Percentiles rank a stretch among this genome's conserved stretches.
Evolutionary conservation across 1,140 invertebrate species (phyloP).

Genomic region (Drosophila triauraria): DNA sequence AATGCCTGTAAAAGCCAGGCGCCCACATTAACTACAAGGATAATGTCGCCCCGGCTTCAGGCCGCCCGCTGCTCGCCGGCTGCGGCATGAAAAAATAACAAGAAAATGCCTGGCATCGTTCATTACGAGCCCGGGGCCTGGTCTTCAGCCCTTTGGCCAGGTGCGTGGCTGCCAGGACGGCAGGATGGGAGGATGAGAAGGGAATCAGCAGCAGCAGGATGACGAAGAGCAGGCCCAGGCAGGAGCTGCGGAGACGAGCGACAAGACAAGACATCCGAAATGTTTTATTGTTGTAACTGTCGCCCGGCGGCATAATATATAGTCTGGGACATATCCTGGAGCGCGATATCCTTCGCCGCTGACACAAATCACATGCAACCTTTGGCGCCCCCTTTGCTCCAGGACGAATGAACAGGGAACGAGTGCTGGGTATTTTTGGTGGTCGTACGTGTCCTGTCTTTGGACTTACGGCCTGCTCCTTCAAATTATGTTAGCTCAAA

Average conservation of each 20-base stretch:
- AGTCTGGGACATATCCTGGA: conserved; percentile 68
- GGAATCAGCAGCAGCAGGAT: neutral
- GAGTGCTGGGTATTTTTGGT: conserved; percentile 52
- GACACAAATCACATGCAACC: conserved; percentile 82
- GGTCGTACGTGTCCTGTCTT: conserved; percentile 65
- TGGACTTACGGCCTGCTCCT: conserved; percentile 42
- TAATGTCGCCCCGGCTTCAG: conserved; percentile 52
- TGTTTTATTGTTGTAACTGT: conserved; percentile 83
- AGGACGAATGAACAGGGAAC: conserved; percentile 25
- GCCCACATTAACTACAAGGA: conserved; percentile 76
- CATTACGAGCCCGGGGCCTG: conserved; percentile 50
- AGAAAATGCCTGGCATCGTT: conserved; percentile 79
- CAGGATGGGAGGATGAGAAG: neutral
- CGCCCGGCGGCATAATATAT: conserved; percentile 77
- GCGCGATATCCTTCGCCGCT: conserved; percentile 36
- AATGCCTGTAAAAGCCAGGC: conserved; percentile 48
- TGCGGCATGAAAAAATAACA: conserved; percentile 73
- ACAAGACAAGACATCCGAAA: conserved; percentile 75
- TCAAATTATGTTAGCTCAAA: conserved; percentile 79
- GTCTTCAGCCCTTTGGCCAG: conserved; percentile 45
- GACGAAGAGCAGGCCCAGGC: conserved; percentile 6
- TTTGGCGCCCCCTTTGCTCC: conserved; percentile 31
- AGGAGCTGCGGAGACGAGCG: conserved; percentile 40
- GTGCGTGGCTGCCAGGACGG: conserved; percentile 25
- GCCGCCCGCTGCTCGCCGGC: conserved; percentile 26